Percentiles rank a stretch among this genome's conserved stretches.
These are phyloP conservation scores for Chalcis sispes DNA, from an alignment of 2,888 invertebrate genomes.

Conservation along the genomic window DNA sequence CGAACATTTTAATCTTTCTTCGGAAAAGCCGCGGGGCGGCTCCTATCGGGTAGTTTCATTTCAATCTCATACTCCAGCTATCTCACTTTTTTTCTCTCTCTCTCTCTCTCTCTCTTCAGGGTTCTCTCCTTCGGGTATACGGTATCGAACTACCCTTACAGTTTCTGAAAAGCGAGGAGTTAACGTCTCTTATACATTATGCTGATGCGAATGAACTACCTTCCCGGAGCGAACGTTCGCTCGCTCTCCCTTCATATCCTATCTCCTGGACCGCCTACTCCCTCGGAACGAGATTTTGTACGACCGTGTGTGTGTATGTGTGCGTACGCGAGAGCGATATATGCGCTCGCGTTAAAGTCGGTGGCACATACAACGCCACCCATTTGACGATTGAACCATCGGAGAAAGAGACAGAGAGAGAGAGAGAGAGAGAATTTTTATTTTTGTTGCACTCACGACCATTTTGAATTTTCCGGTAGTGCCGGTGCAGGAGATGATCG, in stretches of 20 bases:
- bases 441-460: constrained; percentile 51
- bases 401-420: constrained; percentile 12
- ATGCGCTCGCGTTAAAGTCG: background rate
- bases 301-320: background rate
- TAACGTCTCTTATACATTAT: constrained; percentile 68
- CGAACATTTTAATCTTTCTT: constrained; percentile 71
- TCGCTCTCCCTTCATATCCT: constrained; percentile 54
- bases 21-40: constrained; percentile 70
- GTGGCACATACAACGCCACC: constrained; percentile 36
- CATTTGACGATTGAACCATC: constrained; percentile 53
- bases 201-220: constrained; percentile 69
- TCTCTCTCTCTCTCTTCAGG: constrained; percentile 40
- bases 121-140: constrained; percentile 1
- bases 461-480: constrained; percentile 45
- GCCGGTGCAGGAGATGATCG: background rate
- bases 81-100: constrained; percentile 40
- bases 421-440: too few species aligned
- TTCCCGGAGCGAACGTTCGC: constrained; percentile 53
- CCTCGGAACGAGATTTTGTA: constrained; percentile 22
- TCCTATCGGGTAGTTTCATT: constrained; percentile 69
- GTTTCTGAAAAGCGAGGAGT: constrained; percentile 65
- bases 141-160: constrained; percentile 58
- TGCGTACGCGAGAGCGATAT: background rate
- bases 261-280: constrained; percentile 57
- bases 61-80: constrained; percentile 69